phyloP scores from a whole-genome alignment of 2,113 vertebrate genomes.

The Struthidea cinerea region DNA sequence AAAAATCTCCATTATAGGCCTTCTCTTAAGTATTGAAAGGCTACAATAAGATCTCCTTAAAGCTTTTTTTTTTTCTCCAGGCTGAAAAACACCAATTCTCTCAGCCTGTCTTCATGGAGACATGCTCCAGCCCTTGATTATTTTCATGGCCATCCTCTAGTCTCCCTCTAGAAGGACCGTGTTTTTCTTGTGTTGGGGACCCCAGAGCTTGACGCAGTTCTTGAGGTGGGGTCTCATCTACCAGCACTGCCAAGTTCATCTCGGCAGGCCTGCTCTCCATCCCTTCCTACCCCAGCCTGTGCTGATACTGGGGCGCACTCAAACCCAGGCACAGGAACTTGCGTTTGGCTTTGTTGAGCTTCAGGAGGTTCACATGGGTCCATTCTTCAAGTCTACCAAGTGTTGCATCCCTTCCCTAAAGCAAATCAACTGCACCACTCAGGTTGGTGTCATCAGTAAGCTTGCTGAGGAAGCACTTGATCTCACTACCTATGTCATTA shows the following conservation, averaged over 20 bases:
- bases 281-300: too few relatives aligned
- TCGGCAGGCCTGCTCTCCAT: background rate
- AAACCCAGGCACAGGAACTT: background rate
- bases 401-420: background rate
- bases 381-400: background rate
- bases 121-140: background rate
- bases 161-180: background rate
- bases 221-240: too few relatives aligned
- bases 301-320: too few relatives aligned
- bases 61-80: background rate
- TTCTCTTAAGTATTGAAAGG: background rate
- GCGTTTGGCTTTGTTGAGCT: background rate
- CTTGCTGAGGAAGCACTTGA: background rate
- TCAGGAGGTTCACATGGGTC: background rate
- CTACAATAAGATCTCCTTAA: accelerated
- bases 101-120: background rate
- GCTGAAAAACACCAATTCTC: background rate
- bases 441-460: background rate
- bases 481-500: background rate
- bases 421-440: background rate
- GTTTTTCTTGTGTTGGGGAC: background rate
- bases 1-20: background rate
- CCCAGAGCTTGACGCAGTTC: background rate
- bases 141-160: background rate
- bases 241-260: background rate